Percentiles rank a stretch among this genome's conserved stretches.
These are phyloP conservation scores for Ostrea denselamellosa DNA, from an alignment of 1,140 invertebrate genomes.

Conservation along the genomic window DNA sequence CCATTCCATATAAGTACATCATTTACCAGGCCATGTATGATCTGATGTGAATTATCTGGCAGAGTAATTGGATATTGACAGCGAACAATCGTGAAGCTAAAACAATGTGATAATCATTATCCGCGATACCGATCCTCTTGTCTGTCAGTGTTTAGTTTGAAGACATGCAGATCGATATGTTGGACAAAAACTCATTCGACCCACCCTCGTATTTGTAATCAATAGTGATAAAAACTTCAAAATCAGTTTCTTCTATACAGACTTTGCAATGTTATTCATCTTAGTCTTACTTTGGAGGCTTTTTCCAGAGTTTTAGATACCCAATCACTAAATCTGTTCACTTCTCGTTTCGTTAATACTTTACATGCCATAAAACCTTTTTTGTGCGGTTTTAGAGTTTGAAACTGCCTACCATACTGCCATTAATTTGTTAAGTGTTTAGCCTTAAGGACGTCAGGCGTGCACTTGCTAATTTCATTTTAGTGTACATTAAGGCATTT, in stretches of 20 bases:
- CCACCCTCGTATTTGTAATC: neutral
- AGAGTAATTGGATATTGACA: constrained; percentile 20
- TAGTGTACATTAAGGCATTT: neutral
- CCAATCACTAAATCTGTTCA: neutral
- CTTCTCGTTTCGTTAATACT: neutral
- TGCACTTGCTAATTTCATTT: neutral
- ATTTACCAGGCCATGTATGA: neutral
- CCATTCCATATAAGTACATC: neutral
- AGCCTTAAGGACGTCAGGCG: neutral
- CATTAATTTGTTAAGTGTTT: neutral
- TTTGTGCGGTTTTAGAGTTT: neutral
- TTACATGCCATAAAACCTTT: neutral
- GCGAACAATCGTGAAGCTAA: neutral
- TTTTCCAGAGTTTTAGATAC: neutral
- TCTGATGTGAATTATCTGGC: neutral
- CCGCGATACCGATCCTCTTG: neutral
- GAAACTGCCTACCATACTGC: neutral
- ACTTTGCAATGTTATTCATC: neutral
- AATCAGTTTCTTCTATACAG: neutral
- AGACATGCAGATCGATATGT: constrained; percentile 18
- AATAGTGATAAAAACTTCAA: neutral
- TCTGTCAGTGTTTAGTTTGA: neutral
- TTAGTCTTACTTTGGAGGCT: neutral
- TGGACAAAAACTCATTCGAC: neutral
- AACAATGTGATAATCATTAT: neutral